Conservation (phyloP, 1,140 invertebrate species). For the Coenobita brevimanus region DNA sequence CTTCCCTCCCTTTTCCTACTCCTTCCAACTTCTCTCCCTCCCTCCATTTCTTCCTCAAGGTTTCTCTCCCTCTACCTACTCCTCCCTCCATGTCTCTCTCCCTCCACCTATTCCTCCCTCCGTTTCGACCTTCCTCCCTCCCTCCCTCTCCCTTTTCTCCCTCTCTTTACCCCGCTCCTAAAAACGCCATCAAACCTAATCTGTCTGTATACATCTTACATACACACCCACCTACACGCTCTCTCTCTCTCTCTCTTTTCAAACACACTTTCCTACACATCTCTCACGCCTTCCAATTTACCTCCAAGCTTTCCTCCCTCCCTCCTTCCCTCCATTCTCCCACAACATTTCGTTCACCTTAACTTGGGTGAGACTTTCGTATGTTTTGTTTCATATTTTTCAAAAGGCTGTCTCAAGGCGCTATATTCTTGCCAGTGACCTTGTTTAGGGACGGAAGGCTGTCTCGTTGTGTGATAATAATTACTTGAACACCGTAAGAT, state of each 20-base stretch:
- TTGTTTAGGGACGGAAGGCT: too few relatives aligned
- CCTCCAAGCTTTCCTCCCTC: too few relatives aligned
- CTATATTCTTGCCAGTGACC: too few relatives aligned
- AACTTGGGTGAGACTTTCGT: too few relatives aligned
- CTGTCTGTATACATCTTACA: background rate
- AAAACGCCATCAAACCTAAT: background rate
- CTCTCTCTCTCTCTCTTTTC: background rate
- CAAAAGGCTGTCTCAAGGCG: too few relatives aligned
- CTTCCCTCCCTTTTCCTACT: too few relatives aligned
- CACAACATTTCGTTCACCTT: too few relatives aligned
- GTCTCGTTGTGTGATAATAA: too few relatives aligned
- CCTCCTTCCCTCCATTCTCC: too few relatives aligned
- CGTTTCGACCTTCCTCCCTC: background rate
- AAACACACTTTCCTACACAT: background rate
- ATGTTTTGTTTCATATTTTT: too few relatives aligned
- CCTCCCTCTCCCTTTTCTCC: background rate
- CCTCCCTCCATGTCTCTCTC: background rate
- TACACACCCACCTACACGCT: background rate
- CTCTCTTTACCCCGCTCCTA: background rate
- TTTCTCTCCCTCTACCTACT: background rate
- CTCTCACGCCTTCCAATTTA: too few relatives aligned
- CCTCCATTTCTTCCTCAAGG: background rate
- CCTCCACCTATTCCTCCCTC: background rate
- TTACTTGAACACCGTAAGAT: too few relatives aligned
- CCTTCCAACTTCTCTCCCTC: background rate